Evolutionary conservation across 2,888 invertebrate genomes (phyloP).

Genomic region (Epiblema foenella): DNA sequence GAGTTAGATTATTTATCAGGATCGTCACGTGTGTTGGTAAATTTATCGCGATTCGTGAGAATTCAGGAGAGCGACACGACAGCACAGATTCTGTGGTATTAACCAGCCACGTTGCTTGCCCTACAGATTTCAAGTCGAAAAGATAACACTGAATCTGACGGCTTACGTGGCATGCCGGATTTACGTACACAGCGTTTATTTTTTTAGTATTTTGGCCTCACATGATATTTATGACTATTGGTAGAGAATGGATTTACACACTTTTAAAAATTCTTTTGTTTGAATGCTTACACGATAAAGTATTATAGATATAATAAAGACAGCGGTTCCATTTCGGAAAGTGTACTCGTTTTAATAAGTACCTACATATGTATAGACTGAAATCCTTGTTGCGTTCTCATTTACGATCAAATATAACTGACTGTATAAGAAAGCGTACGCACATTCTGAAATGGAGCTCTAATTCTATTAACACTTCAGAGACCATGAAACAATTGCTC

Average conservation of each 20-base stretch:
- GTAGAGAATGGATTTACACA: too few relatives aligned
- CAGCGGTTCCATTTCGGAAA: not conserved
- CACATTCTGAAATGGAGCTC: not conserved
- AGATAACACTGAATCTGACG: slow-evolving; percentile 32
- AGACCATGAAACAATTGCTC: not conserved
- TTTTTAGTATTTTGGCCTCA: not conserved
- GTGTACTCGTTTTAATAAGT: not conserved
- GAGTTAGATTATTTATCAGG: slow-evolving; percentile 62
- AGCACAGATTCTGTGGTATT: slow-evolving; percentile 41
- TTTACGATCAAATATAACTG: not conserved
- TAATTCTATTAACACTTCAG: not conserved
- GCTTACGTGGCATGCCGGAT: slow-evolving; percentile 25
- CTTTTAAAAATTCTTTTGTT: too few relatives aligned
- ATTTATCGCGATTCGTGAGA: slow-evolving; percentile 64
- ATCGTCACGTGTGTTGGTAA: slow-evolving; percentile 65
- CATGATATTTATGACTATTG: too few relatives aligned
- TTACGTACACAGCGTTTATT: slow-evolving; percentile 19
- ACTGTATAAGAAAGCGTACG: too few relatives aligned
- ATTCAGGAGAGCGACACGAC: slow-evolving; percentile 44
- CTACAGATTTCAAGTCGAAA: slow-evolving; percentile 37
- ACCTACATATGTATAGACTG: not conserved
- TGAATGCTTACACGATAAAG: too few relatives aligned
- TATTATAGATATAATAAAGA: too few relatives aligned
- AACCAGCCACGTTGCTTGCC: slow-evolving; percentile 37
- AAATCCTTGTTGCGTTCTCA: not conserved